Evolutionary conservation across 92 coral and sea anemone species (phyloP), one percentile per base, ranked within the genome.

Genomic region (Epizoanthus stellaris): DNA sequence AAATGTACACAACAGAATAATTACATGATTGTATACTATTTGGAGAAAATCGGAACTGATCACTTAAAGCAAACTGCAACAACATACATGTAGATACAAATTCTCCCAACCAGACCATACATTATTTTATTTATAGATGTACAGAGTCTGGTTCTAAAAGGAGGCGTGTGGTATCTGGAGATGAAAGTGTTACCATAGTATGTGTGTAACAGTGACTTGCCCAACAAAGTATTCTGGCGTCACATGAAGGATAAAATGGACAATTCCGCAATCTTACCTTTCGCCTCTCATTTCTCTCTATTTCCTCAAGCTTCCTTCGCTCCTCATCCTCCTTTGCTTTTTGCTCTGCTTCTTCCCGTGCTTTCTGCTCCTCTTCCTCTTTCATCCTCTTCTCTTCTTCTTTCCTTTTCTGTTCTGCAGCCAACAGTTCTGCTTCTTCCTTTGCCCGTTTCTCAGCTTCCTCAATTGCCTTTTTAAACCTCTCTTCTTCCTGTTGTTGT

Each of bases 301-400:
- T 82, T 68, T 96, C 98, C 79, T 96, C 98, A 36, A 88, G 80
- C 79, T 89, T 94, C 40, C 98, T 70, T 42, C 98, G 80, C 59
- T 96, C 98, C 62, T 96, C 98, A 14, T 96, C 98, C 58, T 96
- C 95, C 74, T 85, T 82, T 63, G 95, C 95, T 49, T 88, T 94
- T 43, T 70, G 91, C 80, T 91, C 94, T 72, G 82, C 95, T 85
- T 80, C 84, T 53, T 89, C 89, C 82, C 75, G 76, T 23, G 88
- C 95, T 57, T 82, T 87, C 87, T 75, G 85, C 73, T 92, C 98
- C 84, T 94, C 95, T 47, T 93, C 97, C 66, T 91, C 94, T 64
- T 60, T 80, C 15, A 66, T 80, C 71, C 80, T 91, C 85, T 85
- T 81, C 76, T 86, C 90, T 59, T 91, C 98, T 73, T 94, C 98